Conservation (phyloP, 2,113 vertebrate species). For the Microcebus tavaratra region DNA sequence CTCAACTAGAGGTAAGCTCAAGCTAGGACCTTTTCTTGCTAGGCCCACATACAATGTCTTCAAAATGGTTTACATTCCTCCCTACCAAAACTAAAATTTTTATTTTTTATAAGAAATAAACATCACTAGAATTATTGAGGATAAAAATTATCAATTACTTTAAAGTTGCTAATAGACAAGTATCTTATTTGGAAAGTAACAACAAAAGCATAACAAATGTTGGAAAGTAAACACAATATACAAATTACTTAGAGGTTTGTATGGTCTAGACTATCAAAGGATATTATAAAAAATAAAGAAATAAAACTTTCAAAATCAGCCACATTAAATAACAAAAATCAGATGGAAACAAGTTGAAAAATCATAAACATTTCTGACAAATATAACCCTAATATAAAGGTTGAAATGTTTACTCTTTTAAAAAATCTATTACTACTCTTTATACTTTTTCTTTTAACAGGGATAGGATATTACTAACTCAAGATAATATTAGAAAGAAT, state of each 20-base stretch:
- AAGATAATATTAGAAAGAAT: background rate
- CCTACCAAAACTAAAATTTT: conserved; percentile 38
- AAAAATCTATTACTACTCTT: background rate
- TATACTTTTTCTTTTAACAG: background rate
- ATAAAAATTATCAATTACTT: conserved; percentile 3
- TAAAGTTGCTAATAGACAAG: conserved; percentile 6
- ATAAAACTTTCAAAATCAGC: background rate
- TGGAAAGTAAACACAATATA: conserved; percentile 44
- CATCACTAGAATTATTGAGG: background rate
- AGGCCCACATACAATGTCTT: background rate
- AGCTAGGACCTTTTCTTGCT: background rate
- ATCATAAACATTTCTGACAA: background rate
- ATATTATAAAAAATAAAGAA: conserved; percentile 20
- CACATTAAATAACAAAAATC: background rate
- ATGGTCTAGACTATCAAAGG: conserved; percentile 2
- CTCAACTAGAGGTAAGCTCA: background rate
- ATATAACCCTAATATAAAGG: background rate
- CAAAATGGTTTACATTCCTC: background rate
- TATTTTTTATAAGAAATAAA: background rate
- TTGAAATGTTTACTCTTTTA: background rate
- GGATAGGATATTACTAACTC: background rate
- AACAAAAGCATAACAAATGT: background rate
- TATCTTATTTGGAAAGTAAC: background rate
- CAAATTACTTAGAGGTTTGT: conserved; percentile 26
- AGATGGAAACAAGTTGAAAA: conserved; percentile 1